phyloP scores from a whole-genome alignment of 2,113 vertebrate genomes.

The Entomyzon cyanotis region DNA sequence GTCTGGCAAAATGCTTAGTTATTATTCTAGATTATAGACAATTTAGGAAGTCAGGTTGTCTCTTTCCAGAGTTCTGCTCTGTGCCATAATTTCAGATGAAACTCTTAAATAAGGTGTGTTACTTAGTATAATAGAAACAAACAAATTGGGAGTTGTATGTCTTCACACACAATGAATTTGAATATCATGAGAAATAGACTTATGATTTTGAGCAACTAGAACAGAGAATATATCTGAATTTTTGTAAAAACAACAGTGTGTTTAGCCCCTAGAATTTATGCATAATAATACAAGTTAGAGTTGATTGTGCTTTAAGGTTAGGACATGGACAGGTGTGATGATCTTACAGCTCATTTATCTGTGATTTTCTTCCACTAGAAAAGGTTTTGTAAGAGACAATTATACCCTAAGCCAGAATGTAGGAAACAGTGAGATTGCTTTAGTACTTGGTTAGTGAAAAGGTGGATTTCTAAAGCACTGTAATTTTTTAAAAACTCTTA shows the following conservation, averaged over 20 bases:
- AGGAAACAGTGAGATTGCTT: background rate
- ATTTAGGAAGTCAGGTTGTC: constrained; percentile 12
- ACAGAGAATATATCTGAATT: background rate
- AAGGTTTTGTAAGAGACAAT: background rate
- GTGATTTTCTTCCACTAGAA: background rate
- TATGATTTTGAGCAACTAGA: background rate
- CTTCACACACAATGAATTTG: background rate
- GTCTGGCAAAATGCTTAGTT: background rate
- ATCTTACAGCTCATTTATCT: background rate
- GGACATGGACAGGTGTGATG: background rate
- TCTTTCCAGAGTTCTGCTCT: background rate
- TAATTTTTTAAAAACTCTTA: background rate
- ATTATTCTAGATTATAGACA: background rate
- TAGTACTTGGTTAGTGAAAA: background rate
- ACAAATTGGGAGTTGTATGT: background rate
- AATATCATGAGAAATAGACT: background rate
- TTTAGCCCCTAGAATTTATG: background rate
- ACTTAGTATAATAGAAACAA: background rate
- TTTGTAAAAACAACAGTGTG: background rate
- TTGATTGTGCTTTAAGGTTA: background rate
- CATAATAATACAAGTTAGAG: background rate
- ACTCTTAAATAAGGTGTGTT: background rate
- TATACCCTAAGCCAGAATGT: background rate
- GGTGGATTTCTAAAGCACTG: background rate
- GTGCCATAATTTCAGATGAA: background rate